phyloP scores from a whole-genome alignment of 2,113 vertebrate genomes.

The Camelus dromedarius region DNA sequence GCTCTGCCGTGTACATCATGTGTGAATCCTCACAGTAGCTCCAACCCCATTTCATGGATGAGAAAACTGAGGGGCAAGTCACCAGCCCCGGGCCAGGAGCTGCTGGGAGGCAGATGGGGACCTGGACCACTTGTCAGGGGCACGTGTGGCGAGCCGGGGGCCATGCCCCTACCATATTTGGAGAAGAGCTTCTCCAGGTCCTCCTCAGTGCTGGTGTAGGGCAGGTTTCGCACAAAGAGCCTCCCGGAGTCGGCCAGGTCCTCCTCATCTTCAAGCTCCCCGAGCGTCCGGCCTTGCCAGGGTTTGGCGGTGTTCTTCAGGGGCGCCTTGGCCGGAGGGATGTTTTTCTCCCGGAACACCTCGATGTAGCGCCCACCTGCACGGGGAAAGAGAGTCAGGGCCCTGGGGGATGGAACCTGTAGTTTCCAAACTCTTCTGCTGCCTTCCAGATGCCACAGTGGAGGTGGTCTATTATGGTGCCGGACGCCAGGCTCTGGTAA shows the following conservation, averaged over 20 bases:
- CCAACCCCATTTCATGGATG: neutral
- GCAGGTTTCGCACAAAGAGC: conserved; percentile 96
- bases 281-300: conserved; percentile 88
- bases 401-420: accelerated
- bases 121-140: neutral
- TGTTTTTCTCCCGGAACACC: conserved; percentile 87
- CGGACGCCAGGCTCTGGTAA: too few relatives aligned
- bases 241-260: conserved; percentile 95
- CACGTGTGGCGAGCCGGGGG: accelerated
- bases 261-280: conserved; percentile 95
- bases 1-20: accelerated
- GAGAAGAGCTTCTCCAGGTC: conserved; percentile 94
- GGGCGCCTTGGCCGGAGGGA: neutral
- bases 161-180: conserved; percentile 87
- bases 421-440: neutral
- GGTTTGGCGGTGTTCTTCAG: conserved; percentile 31
- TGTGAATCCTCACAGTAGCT: neutral
- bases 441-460: accelerated
- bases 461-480: accelerated
- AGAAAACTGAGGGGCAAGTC: neutral
- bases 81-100: accelerated
- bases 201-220: conserved; percentile 95
- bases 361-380: conserved; percentile 94
- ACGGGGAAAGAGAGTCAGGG: neutral
- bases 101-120: accelerated